phyloP scores from a whole-genome alignment of 1,140 invertebrate species.

The Pachyrhynchus sulphureomaculatus region DNA sequence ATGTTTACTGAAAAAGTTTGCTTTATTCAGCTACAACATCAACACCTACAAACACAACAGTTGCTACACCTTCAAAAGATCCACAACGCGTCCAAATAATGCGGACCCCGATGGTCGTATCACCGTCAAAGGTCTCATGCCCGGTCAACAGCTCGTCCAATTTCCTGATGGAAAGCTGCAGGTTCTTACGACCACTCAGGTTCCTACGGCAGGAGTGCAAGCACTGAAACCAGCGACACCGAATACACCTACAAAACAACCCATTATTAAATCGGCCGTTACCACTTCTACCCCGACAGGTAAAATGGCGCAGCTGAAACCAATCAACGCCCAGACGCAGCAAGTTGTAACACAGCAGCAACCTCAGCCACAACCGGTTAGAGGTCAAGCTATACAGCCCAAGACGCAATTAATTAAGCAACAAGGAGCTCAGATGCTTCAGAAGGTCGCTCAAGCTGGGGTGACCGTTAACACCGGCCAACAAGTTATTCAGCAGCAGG shows the following conservation, averaged over 20 bases:
- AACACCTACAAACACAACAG: conserved; percentile 42
- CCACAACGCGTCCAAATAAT: conserved; percentile 88
- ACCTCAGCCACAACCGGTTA: conserved; percentile 35
- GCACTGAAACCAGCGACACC: conserved; percentile 38
- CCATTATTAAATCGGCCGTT: conserved; percentile 43
- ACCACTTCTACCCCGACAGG: conserved; percentile 40
- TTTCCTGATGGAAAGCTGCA: conserved; percentile 92
- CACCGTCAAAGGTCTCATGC: conserved; percentile 85
- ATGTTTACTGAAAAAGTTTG: background rate
- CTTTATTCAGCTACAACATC: conserved; percentile 28
- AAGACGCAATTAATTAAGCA: conserved; percentile 29
- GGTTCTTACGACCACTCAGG: conserved; percentile 66
- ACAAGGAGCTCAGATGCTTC: conserved; percentile 35
- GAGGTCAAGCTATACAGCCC: conserved; percentile 25
- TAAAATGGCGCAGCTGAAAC: conserved; percentile 42
- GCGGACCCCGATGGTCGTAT: conserved; percentile 87
- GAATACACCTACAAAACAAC: conserved; percentile 39
- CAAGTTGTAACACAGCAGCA: conserved; percentile 10
- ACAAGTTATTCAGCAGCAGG: conserved; percentile 44
- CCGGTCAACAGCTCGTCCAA: conserved; percentile 91
- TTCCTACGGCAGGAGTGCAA: background rate
- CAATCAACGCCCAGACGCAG: conserved; percentile 29
- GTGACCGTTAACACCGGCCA: conserved; percentile 40
- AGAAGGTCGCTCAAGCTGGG: conserved; percentile 35
- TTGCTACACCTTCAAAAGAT: conserved; percentile 43